Evolutionary conservation across 30 jellyfish, hydroid and myxozoan genomes (phyloP).

Genomic region (Chrysaora quinquecirrha): DNA sequence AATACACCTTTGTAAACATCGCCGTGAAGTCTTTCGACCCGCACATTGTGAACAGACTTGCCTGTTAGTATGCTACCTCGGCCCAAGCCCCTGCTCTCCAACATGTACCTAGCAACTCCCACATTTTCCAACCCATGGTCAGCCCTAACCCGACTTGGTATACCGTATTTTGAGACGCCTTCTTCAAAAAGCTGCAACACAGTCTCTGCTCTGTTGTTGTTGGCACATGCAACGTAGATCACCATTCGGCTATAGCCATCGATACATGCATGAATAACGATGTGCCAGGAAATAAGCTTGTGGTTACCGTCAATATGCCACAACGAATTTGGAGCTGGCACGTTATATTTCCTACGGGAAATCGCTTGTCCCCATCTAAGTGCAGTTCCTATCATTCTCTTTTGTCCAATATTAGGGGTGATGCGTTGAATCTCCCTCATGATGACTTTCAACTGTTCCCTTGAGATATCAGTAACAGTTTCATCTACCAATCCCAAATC

Average conservation of each 20-base stretch:
- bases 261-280: constrained; percentile 56
- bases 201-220: constrained; percentile 57
- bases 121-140: constrained; percentile 70
- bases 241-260: constrained; percentile 54
- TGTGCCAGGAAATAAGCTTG: constrained; percentile 46
- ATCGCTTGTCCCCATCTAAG: constrained; percentile 33
- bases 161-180: constrained; percentile 44
- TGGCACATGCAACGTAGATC: constrained; percentile 19
- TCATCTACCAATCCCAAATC: constrained; percentile 19
- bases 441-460: not conserved
- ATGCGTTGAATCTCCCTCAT: constrained; percentile 1
- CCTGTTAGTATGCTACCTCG: constrained; percentile 59
- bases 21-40: constrained; percentile 50
- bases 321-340: constrained; percentile 25
- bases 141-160: constrained; percentile 64
- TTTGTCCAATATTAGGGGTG: constrained; percentile 25
- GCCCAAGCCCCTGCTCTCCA: constrained; percentile 25
- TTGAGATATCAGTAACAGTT: not conserved
- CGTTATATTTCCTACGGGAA: constrained; percentile 1
- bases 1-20: constrained; percentile 56
- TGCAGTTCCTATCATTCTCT: constrained; percentile 28
- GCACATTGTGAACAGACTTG: constrained; percentile 49
- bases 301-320: constrained; percentile 69
- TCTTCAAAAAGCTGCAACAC: constrained; percentile 41
- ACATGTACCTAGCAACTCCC: constrained; percentile 57